Conservation (phyloP, 2,113 vertebrate species). For the Salvelinus alpinus region DNA sequence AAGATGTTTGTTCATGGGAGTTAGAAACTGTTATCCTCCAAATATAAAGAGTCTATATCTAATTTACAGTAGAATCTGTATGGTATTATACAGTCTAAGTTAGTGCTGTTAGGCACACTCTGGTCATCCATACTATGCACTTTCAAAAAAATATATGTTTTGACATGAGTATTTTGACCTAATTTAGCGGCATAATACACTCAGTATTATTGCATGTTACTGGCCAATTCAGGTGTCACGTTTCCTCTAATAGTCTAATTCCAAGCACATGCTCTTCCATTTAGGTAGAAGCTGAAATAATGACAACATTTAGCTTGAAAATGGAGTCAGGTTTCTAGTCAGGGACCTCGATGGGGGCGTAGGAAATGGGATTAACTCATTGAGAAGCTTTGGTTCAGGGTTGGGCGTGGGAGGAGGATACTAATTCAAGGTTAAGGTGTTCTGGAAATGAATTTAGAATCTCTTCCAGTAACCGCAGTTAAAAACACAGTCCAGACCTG, state of each 20-base stretch:
- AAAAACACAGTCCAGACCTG: not conserved
- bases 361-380: constrained; percentile 53
- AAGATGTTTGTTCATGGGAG: no score
- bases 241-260: constrained; percentile 28
- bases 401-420: constrained; percentile 27
- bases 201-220: constrained; percentile 4
- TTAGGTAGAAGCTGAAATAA: constrained; percentile 20
- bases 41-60: not conserved
- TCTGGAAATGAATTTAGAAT: constrained; percentile 40
- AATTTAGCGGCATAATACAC: not conserved
- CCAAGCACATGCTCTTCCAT: constrained; percentile 21
- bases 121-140: not conserved
- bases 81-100: not conserved
- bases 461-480: constrained; percentile 12
- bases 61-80: not conserved
- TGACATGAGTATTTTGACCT: constrained; percentile 8
- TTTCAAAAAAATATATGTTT: not conserved
- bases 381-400: constrained; percentile 23
- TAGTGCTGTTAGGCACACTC: not conserved
- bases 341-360: constrained; percentile 9
- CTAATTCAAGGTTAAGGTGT: constrained; percentile 54
- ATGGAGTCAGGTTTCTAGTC: constrained; percentile 31
- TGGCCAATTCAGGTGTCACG: constrained; percentile 12
- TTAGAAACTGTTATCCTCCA: not conserved
- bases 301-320: constrained; percentile 33